Evolutionary conservation across 2,113 vertebrate species (phyloP).

Genomic region (Mesocricetus auratus): DNA sequence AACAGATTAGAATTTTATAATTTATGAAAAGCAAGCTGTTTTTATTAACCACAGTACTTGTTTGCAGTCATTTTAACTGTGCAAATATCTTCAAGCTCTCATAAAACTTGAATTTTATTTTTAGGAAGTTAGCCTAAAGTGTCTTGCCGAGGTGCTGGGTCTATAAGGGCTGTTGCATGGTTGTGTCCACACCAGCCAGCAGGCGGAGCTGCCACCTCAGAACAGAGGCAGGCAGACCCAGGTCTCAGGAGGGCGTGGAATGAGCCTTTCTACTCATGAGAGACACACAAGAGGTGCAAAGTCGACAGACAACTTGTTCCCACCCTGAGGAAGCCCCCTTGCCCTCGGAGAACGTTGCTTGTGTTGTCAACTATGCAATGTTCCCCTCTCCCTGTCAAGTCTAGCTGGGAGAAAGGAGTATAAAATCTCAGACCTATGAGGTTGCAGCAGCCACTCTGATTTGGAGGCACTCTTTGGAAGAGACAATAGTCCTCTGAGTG

Average conservation of each 20-base stretch:
- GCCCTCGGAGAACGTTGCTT: not conserved
- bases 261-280: not conserved
- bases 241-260: not conserved
- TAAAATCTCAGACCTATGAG: not conserved
- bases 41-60: conserved; percentile 82
- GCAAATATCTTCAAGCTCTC: conserved; percentile 79
- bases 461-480: conserved; percentile 93
- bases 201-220: conserved; percentile 99
- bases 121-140: conserved; percentile 82
- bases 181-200: conserved; percentile 96
- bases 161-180: conserved; percentile 94
- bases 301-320: not conserved
- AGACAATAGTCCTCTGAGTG: conserved; percentile 93
- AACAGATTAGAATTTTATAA: conserved; percentile 82
- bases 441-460: conserved; percentile 73
- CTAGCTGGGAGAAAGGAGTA: not conserved
- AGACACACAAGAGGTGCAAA: not conserved
- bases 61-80: conserved; percentile 52
- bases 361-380: not conserved
- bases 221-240: conserved; percentile 94
- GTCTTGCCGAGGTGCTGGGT: conserved; percentile 93
- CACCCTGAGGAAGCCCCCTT: not conserved
- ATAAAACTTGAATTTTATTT: conserved; percentile 68
- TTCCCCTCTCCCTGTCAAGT: not conserved
- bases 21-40: conserved; percentile 84